Conservation (phyloP, 53 echinoderm and acorn worm species). For the Temnopleurus reevesii region DNA sequence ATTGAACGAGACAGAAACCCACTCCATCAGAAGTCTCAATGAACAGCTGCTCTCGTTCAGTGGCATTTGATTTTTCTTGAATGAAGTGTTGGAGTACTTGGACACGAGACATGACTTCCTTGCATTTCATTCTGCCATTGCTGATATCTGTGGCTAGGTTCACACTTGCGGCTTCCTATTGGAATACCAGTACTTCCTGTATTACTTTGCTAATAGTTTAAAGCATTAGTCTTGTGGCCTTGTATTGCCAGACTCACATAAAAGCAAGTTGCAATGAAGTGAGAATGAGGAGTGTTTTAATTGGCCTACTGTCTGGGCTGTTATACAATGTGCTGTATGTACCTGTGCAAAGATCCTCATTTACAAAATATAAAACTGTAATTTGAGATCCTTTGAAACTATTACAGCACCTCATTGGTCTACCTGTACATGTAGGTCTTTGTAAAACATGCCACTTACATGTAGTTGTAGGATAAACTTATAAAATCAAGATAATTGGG, state of each 20-base stretch:
- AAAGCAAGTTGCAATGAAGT: background rate
- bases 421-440: no score
- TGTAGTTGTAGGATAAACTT: no score
- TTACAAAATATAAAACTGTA: no score
- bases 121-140: background rate
- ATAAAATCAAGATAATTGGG: no score
- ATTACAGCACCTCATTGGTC: no score
- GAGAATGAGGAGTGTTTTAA: background rate
- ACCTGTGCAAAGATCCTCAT: no score
- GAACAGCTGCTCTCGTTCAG: slow-evolving; percentile 10
- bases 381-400: no score
- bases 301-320: no score
- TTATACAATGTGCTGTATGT: no score
- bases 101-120: background rate
- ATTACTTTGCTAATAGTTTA: background rate
- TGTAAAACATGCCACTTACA: no score
- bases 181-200: slow-evolving; percentile 18
- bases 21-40: no score
- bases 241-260: background rate
- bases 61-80: background rate
- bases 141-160: background rate
- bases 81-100: background rate
- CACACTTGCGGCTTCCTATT: background rate
- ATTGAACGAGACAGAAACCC: no score
- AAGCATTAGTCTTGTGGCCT: background rate